Conservation (phyloP, 2,888 invertebrate species). For the Drosophila demipolita region DNA sequence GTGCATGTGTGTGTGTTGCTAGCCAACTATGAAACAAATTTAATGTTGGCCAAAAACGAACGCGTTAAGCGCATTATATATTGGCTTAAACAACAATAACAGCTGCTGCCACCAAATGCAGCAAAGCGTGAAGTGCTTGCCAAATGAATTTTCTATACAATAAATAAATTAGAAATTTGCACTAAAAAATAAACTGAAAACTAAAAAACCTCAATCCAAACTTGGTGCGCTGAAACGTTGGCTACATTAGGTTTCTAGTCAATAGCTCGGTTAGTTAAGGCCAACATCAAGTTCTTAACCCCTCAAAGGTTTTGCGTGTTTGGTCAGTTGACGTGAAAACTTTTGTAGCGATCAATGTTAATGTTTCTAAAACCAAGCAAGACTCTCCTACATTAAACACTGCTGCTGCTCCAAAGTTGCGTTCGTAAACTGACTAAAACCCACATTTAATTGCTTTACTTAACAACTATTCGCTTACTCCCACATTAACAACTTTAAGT, state of each 20-base stretch:
- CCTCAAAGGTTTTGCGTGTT: conserved; percentile 15
- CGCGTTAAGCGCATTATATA: conserved; percentile 58
- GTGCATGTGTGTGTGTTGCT: conserved; percentile 51
- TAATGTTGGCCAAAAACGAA: conserved; percentile 67
- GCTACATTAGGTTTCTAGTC: conserved; percentile 27
- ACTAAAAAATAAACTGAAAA: conserved; percentile 14
- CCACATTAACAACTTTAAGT: not conserved
- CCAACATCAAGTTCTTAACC: conserved; percentile 30
- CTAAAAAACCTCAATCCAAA: conserved; percentile 27
- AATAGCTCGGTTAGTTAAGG: conserved; percentile 17
- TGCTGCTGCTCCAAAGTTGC: conserved; percentile 1
- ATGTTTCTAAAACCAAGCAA: not conserved
- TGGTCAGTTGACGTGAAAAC: conserved; percentile 47
- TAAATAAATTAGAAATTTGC: conserved; percentile 53
- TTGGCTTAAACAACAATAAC: conserved; percentile 43
- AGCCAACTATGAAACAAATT: conserved; percentile 53
- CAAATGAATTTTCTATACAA: conserved; percentile 73
- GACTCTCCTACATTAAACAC: conserved; percentile 14
- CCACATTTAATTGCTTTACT: not conserved
- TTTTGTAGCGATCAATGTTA: conserved; percentile 22
- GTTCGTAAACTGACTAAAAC: conserved; percentile 13
- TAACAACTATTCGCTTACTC: not conserved
- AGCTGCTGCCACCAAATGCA: conserved; percentile 69
- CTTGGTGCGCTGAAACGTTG: conserved; percentile 35
- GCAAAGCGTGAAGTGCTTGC: conserved; percentile 81